Conservation (phyloP, 2,113 vertebrate genomes). For the Mus spicilegus region DNA sequence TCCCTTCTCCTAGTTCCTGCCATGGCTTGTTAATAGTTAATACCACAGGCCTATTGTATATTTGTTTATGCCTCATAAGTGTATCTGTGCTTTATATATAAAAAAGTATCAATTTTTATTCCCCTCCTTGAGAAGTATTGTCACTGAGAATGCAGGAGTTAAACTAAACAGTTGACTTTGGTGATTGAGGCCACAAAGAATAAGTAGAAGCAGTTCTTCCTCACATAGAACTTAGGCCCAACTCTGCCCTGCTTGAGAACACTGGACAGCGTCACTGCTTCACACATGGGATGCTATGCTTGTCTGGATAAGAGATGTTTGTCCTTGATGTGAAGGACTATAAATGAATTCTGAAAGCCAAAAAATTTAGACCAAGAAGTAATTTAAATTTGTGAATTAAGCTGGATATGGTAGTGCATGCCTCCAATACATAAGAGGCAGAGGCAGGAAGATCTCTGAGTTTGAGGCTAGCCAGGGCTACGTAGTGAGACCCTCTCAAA, state of each 20-base stretch:
- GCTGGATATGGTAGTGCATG: too few species aligned
- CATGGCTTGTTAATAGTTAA: neutral
- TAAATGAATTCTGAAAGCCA: neutral
- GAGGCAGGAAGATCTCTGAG: neutral
- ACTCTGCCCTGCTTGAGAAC: neutral
- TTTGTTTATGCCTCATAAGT: neutral
- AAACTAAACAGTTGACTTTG: neutral
- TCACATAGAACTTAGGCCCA: neutral
- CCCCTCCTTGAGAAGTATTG: neutral
- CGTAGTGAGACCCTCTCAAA: too few species aligned
- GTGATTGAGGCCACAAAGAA: neutral
- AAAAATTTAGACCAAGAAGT: neutral
- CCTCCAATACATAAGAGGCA: neutral
- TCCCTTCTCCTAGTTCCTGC: neutral
- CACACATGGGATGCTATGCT: neutral
- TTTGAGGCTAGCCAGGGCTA: neutral
- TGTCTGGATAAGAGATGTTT: neutral
- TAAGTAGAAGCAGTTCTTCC: neutral
- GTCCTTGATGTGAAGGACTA: neutral
- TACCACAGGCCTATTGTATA: neutral
- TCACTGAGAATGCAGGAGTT: neutral
- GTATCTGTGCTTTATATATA: neutral
- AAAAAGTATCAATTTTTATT: neutral
- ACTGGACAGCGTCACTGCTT: neutral
- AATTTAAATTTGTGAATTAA: neutral